A percentile compares a stretch with the other conserved stretches of the same genome.
phyloP scores from a whole-genome alignment of 2,797 vertebrate genomes.

The Macropus fuliginosus region DNA sequence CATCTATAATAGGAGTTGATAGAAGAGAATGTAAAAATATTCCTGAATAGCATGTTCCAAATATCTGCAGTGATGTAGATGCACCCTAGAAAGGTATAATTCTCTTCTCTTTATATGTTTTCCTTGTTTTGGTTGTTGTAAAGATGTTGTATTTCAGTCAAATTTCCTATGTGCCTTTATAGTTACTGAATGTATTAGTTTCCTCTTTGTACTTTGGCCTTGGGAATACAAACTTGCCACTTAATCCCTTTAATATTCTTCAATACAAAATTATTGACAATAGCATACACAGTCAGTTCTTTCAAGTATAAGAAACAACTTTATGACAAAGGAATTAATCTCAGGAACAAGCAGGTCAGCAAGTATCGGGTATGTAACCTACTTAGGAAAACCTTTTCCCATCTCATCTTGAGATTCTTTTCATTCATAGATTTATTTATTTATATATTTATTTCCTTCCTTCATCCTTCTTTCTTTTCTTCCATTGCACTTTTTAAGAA shows the following conservation, averaged over 20 bases:
- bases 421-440: not conserved
- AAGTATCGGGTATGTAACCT: not conserved
- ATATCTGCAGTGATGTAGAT: no score
- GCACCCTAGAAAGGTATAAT: no score
- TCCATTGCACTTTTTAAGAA: not conserved
- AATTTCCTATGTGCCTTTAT: not conserved
- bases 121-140: not conserved
- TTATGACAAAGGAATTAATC: not conserved
- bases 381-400: not conserved
- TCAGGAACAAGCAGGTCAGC: not conserved
- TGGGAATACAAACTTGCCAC: not conserved
- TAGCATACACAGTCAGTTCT: not conserved
- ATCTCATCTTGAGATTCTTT: not conserved
- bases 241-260: not conserved
- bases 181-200: not conserved
- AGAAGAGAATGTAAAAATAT: no score
- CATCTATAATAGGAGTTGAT: no score
- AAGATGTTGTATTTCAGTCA: not conserved
- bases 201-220: not conserved
- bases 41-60: no score
- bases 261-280: not conserved
- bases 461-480: not conserved
- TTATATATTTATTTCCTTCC: no score
- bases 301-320: not conserved
- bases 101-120: no score